Evolutionary conservation across 2,888 invertebrate genomes (phyloP).

Genomic region (Spialia ferax): DNA sequence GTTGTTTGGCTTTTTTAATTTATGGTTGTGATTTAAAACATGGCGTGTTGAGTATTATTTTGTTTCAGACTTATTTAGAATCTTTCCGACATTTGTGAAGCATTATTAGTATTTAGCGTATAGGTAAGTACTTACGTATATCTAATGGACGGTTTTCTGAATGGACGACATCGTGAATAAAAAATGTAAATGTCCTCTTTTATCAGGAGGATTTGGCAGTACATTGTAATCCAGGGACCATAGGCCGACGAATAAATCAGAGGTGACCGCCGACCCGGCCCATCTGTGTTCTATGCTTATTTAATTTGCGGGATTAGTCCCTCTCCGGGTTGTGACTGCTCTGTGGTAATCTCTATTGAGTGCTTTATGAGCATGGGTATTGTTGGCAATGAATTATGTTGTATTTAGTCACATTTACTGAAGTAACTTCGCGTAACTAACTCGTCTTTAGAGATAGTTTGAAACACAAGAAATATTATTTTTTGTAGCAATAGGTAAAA

Average conservation of each 20-base stretch:
- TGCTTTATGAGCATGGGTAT: conserved; percentile 18
- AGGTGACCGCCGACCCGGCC: conserved; percentile 52
- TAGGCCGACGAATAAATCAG: conserved; percentile 62
- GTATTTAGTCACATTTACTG: no score
- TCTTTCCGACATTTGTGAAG: no score
- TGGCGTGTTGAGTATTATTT: background rate
- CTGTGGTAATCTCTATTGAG: conserved; percentile 35
- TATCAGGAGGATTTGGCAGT: conserved; percentile 47
- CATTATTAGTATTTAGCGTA: no score
- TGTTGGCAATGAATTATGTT: background rate
- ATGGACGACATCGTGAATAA: conserved; percentile 15
- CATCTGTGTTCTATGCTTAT: conserved; percentile 59
- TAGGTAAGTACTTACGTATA: background rate
- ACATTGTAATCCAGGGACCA: conserved; percentile 54
- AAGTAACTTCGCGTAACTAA: no score
- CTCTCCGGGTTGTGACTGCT: conserved; percentile 16
- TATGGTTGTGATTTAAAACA: conserved; percentile 13
- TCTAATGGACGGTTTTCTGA: background rate
- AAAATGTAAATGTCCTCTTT: conserved; percentile 47
- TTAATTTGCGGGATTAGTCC: conserved; percentile 62
- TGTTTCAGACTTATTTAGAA: background rate
- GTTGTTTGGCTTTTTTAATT: conserved; percentile 20
- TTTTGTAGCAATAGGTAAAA: no score
- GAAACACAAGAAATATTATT: no score
- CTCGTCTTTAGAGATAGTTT: no score